Percentiles rank a stretch among this genome's conserved stretches.
phyloP scores from a whole-genome alignment of 2,113 vertebrate genomes.

The Gopherus flavomarginatus region DNA sequence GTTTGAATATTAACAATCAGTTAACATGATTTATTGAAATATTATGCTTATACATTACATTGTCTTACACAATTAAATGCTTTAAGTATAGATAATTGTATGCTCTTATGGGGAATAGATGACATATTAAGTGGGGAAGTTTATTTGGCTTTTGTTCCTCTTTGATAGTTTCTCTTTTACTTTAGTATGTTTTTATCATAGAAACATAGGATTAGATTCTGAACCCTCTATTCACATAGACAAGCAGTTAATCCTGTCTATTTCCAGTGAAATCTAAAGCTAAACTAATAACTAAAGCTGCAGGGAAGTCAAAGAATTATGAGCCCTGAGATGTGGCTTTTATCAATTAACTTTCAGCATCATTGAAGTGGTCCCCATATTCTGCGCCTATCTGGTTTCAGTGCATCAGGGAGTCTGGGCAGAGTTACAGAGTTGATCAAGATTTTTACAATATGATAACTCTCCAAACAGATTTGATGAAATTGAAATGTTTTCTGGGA shows the following conservation, averaged over 20 bases:
- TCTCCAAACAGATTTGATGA: background rate
- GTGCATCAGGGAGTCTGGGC: slow-evolving; percentile 20
- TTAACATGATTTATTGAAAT: background rate
- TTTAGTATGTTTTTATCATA: background rate
- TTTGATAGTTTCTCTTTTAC: background rate
- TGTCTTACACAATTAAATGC: background rate
- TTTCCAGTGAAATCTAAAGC: background rate
- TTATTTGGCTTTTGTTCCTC: background rate
- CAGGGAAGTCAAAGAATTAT: background rate
- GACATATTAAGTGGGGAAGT: background rate
- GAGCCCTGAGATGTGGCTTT: background rate
- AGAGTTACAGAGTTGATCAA: slow-evolving; percentile 43
- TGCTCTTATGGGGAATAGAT: background rate
- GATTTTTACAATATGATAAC: slow-evolving; percentile 11
- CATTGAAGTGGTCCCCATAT: background rate
- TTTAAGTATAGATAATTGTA: background rate
- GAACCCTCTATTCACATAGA: background rate
- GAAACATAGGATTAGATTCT: background rate
- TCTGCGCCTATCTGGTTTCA: background rate
- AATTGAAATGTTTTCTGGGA: slow-evolving; percentile 34
- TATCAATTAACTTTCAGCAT: background rate
- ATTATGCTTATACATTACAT: background rate
- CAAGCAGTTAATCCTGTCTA: background rate
- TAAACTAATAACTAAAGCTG: background rate
- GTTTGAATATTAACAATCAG: background rate